Base-by-base conservation (phyloP, 2,797 vertebrate genomes). In the Adelosebastes latens region DNA sequence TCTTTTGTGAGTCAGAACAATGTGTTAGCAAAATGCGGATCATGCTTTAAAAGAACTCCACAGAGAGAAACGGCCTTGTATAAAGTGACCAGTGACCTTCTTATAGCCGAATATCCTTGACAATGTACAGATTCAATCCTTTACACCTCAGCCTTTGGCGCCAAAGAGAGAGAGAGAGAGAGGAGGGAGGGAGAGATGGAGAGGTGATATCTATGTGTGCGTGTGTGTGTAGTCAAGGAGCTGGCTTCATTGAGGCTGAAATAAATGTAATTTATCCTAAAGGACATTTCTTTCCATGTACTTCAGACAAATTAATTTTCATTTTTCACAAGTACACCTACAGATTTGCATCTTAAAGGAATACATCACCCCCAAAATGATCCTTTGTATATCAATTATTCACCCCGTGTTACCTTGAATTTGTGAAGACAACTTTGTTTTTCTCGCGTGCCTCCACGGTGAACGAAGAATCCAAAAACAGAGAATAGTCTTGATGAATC, bases 81-180 rank as follows among this genome's bases (percentile, higher is more conserved):
- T 80, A 89, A 87, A 83, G 75, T 86, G 89, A 84, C 88, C 81
- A 27, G 62, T 88, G 91, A 93, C 92, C 91, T 92, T 93, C 89
- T 88, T 81, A 83, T 60, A 84, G 85, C 65, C 1, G 52, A 67
- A 89, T 82, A 88, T 92, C 88, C 90, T 93, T 90, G 80, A 82
- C 83, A 79, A 62, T 82, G 84, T 87, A 87, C 81, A 84, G 59
- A 83, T 89, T 87, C 89, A 90, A 91, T 92, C 87, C 87, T 84
- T 82, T 79, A 90, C 83, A 88, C 82, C 72, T 90, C 79, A 74
- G 83, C 82, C 77, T 79, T 71, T 76, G 75, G 85, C 82, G 64
- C 77, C 62, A 62, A 52, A 72, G 70, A 55, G 71, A 72, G 78
- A 72, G 74, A 31, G 59, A n/a, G 72, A 11, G 49, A 13, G 39